These are phyloP conservation scores for Triplophysa tibetana DNA, from an alignment of 2,113 vertebrate genomes.

Conservation along the genomic window DNA sequence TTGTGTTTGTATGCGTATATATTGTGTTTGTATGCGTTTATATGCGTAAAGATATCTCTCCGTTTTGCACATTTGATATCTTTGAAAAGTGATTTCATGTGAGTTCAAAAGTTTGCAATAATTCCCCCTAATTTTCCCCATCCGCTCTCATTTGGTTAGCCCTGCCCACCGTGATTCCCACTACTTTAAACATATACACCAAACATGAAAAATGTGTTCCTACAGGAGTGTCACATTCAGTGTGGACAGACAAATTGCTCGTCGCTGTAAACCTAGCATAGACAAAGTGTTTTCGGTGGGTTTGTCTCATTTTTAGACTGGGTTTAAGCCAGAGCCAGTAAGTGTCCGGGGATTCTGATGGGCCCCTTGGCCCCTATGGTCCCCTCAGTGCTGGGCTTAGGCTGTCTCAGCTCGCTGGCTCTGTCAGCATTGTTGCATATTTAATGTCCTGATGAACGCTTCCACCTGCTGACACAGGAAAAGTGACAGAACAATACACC, in stretches of 20 bases:
- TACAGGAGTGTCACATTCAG: too few species aligned
- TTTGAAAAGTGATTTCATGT: too few species aligned
- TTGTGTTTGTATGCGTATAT: too few species aligned
- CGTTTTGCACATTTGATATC: too few species aligned
- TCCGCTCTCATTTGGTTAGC: too few species aligned
- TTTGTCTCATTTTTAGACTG: slow-evolving; percentile 25
- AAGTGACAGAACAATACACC: slow-evolving; percentile 95
- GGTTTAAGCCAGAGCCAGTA: slow-evolving; percentile 30
- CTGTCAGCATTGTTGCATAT: slow-evolving; percentile 99
- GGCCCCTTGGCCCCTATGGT: slow-evolving; percentile 61
- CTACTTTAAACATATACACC: too few species aligned
- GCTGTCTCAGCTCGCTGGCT: slow-evolving; percentile 86
- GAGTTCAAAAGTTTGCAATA: background rate
- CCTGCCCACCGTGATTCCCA: too few species aligned
- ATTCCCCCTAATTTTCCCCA: too few species aligned
- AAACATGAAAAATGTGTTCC: background rate
- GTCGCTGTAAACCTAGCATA: background rate
- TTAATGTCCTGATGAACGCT: slow-evolving; percentile 97
- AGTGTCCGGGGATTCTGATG: slow-evolving; percentile 56
- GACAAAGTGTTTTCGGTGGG: background rate
- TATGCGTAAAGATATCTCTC: too few species aligned
- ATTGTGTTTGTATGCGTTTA: too few species aligned
- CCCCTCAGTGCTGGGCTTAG: slow-evolving; percentile 64
- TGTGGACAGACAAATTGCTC: background rate
- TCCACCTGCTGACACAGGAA: slow-evolving; percentile 99